Evolutionary conservation across 2,888 invertebrate genomes (phyloP), one percentile per base, ranked within the genome.

Genomic region (Drosophila borborema): DNA sequence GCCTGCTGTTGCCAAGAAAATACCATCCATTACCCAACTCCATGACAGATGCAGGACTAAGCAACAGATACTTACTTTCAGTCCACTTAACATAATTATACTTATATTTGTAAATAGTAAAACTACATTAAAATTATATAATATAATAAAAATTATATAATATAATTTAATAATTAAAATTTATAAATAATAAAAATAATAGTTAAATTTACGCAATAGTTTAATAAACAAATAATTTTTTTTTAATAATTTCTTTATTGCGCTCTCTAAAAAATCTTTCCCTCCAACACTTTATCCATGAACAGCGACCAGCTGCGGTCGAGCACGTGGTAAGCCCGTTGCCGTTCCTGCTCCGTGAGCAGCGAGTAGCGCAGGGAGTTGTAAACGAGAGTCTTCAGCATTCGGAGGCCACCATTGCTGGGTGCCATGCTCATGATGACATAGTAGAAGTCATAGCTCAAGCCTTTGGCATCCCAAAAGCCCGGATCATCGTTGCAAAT

Each of bases 391-490:
- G 94, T 94, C 81, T 96, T 96, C 2, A 96, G 92, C 9, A 95
- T 92, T 61, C 94, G 93, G 12, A 96, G 88, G 38, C 95, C 96
- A 0, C 94, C 94, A 60, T 93, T 92, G 38, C 93, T 92, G 2
- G 95, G 94, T 54, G 95, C 95, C 81, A 96, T 94, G 6, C 94
- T 95, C 94, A 96, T 94, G 77, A 96, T 95, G 2, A 95, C 95
- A 84, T 95, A 94, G 90, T 96, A 96, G 89, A 95, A 95, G 84
- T 96, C 96, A 84, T 95, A 95, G 78, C 95, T 95, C 1, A 96
- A 89, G 0, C 94, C 95, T 45, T 93, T 93, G 0, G 95, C 94
- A 38, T 94, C 94, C 95, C 95, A 96, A 16, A 95, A 93, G 0
- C 95, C 94, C 0, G 96, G 95, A 91, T 96, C 95, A 90, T 96